A percentile compares a stretch with the other conserved stretches of the same genome.
These are phyloP conservation scores for Drosophila ustulata DNA, from an alignment of 2,888 invertebrate genomes.

Conservation along the genomic window DNA sequence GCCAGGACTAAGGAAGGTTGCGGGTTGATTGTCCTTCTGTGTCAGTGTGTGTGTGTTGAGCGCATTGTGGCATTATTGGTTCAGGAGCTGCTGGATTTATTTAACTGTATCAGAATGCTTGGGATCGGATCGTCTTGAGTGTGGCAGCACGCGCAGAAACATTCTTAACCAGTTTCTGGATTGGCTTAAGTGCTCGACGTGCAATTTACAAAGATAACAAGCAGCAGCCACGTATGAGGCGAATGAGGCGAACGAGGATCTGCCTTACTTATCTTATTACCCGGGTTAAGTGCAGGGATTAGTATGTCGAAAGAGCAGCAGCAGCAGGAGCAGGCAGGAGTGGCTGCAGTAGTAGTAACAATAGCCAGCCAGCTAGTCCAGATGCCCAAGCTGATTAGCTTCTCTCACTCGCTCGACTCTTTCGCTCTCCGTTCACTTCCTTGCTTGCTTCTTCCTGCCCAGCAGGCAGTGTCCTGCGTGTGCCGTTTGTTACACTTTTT, in stretches of 20 bases:
- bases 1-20: constrained; percentile 34
- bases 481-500: constrained; percentile 78
- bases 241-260: constrained; percentile 45
- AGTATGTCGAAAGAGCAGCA: constrained; percentile 78
- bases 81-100: constrained; percentile 51
- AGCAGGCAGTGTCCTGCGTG: constrained; percentile 61
- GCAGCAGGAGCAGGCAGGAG: neutral
- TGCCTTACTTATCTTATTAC: constrained; percentile 81
- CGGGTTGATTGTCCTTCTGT: constrained; percentile 37
- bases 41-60: constrained; percentile 29
- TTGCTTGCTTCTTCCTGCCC: constrained; percentile 18
- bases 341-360: constrained; percentile 6
- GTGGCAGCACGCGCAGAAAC: constrained; percentile 62
- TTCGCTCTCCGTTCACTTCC: neutral
- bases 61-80: constrained; percentile 54
- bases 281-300: constrained; percentile 81
- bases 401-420: constrained; percentile 7
- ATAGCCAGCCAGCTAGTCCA: constrained; percentile 35
- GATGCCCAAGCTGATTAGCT: constrained; percentile 68
- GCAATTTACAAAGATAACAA: constrained; percentile 81
- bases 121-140: neutral
- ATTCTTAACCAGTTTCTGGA: constrained; percentile 58
- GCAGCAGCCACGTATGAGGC: constrained; percentile 44
- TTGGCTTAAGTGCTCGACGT: constrained; percentile 81
- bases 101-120: constrained; percentile 63